Evolutionary conservation across 2,113 vertebrate species (phyloP), one percentile per base, ranked within the genome.

Genomic region (Pomatostomus ruficeps): DNA sequence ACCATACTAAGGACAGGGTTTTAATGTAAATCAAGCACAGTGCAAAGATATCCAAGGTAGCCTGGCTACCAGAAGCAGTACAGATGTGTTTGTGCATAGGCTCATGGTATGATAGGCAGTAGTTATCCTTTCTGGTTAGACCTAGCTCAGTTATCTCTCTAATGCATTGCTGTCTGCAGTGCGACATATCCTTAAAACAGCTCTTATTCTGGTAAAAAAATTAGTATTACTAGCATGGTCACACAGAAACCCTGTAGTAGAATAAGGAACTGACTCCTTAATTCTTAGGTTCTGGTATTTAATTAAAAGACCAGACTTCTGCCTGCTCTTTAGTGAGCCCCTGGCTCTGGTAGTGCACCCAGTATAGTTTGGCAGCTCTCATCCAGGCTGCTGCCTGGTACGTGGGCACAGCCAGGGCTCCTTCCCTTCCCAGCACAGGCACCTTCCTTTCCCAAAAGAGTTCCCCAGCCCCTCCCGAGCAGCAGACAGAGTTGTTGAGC

Each of bases 401-500:
- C 43, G 58, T 35, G 55, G 46, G n/a, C 65, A 62, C 26, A 57
- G 38, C 20, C 28, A 52, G 13, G 19, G 7, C 49, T 45, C 29
- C 33, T 38, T 89, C 18, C 42, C 26, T 38, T 33, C 15, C 38
- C 3, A 2, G 17, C 24, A 7, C 31, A 1, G 3, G 49, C 40
- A 10, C 58, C 19, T 55, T 40, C 42, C 49, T 14, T 31, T 31
- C 51, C 51, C 31, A 29, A 20, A 29, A 42, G 42, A 31, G 17
- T 2, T 4, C 7, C 31, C 35, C 42, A 81, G 15, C 14, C 25
- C 2, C 2, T 49, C 31, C 2, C 3, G 7, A 67, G 51, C 20
- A 55, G 61, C 80, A 48, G 35, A 40, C 0, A 0, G 28, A 40
- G 4, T 4, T 59, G 2, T 31, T 71, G 3, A 3, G 45, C 31